Percentiles rank a stretch among this genome's conserved stretches.
Conservation (phyloP, 2,113 vertebrate species). For the Ia io region DNA sequence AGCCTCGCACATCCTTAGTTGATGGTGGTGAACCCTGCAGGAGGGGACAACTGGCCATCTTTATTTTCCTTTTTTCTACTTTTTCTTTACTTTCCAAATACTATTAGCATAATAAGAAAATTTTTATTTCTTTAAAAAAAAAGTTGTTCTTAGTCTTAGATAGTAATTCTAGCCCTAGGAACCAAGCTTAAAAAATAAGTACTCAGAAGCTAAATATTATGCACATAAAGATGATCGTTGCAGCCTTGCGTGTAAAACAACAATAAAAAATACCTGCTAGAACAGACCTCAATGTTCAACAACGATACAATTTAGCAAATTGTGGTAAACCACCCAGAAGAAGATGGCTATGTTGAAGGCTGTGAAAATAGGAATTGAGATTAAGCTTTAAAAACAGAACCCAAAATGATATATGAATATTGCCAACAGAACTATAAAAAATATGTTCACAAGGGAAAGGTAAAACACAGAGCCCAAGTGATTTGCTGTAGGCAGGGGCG, state of each 20-base stretch:
- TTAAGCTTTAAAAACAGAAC: slow-evolving; percentile 14
- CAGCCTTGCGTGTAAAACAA: not conserved
- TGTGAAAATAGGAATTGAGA: not conserved
- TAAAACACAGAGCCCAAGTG: not conserved
- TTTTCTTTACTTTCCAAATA: not conserved
- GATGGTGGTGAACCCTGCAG: fast-evolving
- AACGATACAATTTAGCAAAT: not conserved
- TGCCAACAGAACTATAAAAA: not conserved
- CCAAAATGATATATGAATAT: not conserved
- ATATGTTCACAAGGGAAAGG: not conserved
- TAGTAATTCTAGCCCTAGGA: not conserved
- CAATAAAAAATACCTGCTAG: not conserved
- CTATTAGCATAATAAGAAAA: not conserved
- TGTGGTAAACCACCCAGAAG: not conserved
- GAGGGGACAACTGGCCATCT: not conserved
- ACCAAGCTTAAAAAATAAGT: not conserved
- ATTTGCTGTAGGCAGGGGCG: not conserved
- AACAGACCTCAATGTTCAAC: not conserved
- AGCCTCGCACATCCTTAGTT: fast-evolving
- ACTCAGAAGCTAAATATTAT: not conserved
- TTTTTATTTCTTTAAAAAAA: not conserved
- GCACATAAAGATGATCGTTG: not conserved
- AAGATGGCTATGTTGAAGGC: not conserved
- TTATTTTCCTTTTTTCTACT: not conserved
- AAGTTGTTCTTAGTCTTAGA: not conserved